These are phyloP conservation scores for Phoxinus dragarum DNA, from an alignment of 2,797 vertebrate genomes.

Conservation along the genomic window DNA sequence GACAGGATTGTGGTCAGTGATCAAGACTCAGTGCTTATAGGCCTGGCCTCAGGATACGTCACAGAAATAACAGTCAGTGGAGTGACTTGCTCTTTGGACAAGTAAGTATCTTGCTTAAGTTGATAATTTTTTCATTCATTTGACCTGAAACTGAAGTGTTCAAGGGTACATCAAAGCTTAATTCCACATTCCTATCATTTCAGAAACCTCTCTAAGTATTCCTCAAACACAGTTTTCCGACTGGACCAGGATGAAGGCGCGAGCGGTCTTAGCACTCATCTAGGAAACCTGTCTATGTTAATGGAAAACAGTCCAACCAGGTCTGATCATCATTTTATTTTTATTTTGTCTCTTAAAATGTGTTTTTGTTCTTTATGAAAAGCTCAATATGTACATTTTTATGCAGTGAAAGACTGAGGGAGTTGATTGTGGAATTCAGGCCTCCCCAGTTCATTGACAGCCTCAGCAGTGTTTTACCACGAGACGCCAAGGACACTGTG, in stretches of 20 bases:
- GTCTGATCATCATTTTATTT: slow-evolving; percentile 70
- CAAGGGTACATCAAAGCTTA: background rate
- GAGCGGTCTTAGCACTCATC: slow-evolving; percentile 82
- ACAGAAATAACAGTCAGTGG: slow-evolving; percentile 76
- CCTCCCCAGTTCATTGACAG: slow-evolving; percentile 87
- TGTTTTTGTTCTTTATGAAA: background rate
- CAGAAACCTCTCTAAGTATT: slow-evolving; percentile 83
- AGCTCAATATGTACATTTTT: background rate
- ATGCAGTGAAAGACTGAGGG: slow-evolving; percentile 86
- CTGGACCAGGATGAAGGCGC: slow-evolving; percentile 91
- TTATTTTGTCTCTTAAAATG: background rate
- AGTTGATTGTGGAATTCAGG: slow-evolving; percentile 88
- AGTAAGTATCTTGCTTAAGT: slow-evolving; percentile 74
- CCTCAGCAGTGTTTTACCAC: slow-evolving; percentile 90
- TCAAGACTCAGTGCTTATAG: slow-evolving; percentile 85
- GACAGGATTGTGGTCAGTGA: slow-evolving; percentile 92
- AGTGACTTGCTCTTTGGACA: slow-evolving; percentile 89
- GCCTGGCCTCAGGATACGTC: slow-evolving; percentile 87
- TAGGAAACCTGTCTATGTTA: slow-evolving; percentile 91
- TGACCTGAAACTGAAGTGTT: background rate
- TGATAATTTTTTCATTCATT: background rate
- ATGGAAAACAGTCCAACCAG: slow-evolving; percentile 87
- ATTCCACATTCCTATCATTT: background rate
- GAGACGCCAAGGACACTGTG: slow-evolving; percentile 90
- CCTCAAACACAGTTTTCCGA: slow-evolving; percentile 80